phyloP scores from a whole-genome alignment of 2,888 invertebrate species.

The Mythimna impura region DNA sequence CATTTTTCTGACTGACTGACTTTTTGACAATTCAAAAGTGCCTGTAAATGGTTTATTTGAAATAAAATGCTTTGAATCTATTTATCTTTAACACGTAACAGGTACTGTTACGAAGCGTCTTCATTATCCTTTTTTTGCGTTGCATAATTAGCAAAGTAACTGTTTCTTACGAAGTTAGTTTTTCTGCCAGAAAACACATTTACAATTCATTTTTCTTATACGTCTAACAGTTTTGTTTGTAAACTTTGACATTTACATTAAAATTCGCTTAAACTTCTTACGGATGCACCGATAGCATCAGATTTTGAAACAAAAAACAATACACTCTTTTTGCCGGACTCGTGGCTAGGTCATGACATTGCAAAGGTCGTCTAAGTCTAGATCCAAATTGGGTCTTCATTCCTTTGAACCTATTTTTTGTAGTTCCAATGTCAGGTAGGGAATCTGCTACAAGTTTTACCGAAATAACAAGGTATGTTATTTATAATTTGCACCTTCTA shows the following conservation, averaged over 20 bases:
- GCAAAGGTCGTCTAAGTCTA: slow-evolving; percentile 71
- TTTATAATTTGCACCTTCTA: slow-evolving; percentile 37
- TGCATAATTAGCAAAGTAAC: slow-evolving; percentile 2
- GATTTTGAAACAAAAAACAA: slow-evolving; percentile 46
- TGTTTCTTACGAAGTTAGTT: background rate
- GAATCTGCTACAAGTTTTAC: slow-evolving; percentile 17
- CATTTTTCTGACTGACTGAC: too few relatives aligned
- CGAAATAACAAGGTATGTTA: slow-evolving; percentile 17
- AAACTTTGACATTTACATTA: too few relatives aligned
- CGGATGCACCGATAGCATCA: slow-evolving; percentile 22
- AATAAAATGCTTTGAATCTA: too few relatives aligned
- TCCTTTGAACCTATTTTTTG: slow-evolving; percentile 66
- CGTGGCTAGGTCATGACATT: slow-evolving; percentile 78
- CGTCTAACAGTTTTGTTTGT: too few relatives aligned
- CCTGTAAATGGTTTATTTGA: too few relatives aligned
- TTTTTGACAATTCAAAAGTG: too few relatives aligned
- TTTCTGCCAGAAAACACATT: background rate
- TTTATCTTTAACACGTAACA: too few relatives aligned
- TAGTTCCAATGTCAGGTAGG: slow-evolving; percentile 49
- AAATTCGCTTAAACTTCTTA: slow-evolving; percentile 25
- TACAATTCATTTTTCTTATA: background rate
- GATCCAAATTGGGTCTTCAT: slow-evolving; percentile 69
- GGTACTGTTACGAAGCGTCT: too few relatives aligned
- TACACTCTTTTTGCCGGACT: slow-evolving; percentile 61
- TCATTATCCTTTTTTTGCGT: background rate